These are phyloP conservation scores for Hypercompe scribonia DNA, from an alignment of 2,888 invertebrate genomes.

Conservation along the genomic window DNA sequence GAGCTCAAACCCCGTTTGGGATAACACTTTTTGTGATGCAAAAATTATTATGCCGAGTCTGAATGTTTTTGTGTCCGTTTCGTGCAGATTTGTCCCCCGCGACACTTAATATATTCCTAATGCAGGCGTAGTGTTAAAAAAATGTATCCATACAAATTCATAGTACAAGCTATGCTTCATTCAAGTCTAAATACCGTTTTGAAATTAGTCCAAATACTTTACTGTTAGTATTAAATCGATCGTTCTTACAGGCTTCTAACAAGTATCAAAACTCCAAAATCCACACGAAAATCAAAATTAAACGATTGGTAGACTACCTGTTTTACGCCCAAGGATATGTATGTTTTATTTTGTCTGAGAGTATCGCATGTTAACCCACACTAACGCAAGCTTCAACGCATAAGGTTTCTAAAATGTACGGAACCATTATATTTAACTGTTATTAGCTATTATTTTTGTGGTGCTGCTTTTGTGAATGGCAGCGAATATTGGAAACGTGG, in stretches of 20 bases:
- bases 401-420: slow-evolving; percentile 40
- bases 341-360: slow-evolving; percentile 71
- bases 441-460: slow-evolving; percentile 42
- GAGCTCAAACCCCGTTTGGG: too few species aligned
- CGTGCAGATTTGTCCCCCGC: too few species aligned
- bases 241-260: neutral
- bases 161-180: too few species aligned
- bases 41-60: too few species aligned
- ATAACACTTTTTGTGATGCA: too few species aligned
- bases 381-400: slow-evolving; percentile 48
- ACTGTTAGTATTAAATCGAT: neutral
- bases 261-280: slow-evolving; percentile 65
- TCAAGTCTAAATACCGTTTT: too few species aligned
- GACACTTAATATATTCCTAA: too few species aligned
- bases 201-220: too few species aligned
- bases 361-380: slow-evolving; percentile 65
- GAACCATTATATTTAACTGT: slow-evolving; percentile 53
- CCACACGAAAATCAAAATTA: slow-evolving; percentile 64
- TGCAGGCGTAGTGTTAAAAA: too few species aligned
- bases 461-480: slow-evolving; percentile 27
- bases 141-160: too few species aligned
- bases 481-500: slow-evolving; percentile 29
- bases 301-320: slow-evolving; percentile 81
- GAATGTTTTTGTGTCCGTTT: too few species aligned
- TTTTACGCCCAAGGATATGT: slow-evolving; percentile 79